A percentile compares a stretch with the other conserved stretches of the same genome.
phyloP scores from a whole-genome alignment of 2,888 invertebrate species.

The Eurois occulta region DNA sequence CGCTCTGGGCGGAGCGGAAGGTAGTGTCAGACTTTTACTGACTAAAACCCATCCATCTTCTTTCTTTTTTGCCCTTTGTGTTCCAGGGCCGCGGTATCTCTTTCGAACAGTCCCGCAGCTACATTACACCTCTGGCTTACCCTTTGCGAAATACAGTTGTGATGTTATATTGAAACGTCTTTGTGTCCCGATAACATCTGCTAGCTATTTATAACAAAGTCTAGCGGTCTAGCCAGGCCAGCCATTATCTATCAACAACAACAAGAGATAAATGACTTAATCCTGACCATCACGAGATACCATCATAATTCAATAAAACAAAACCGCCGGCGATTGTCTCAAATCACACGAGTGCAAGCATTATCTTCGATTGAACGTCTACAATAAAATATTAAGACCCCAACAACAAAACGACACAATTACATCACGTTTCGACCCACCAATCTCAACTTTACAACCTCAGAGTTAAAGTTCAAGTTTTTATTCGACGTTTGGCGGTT shows the following conservation, averaged over 20 bases:
- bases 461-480: conserved; percentile 72
- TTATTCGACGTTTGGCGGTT: conserved; percentile 52
- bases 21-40: no score
- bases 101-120: no score
- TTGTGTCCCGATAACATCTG: conserved; percentile 8
- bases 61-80: no score
- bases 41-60: no score
- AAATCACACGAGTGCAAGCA: conserved; percentile 87
- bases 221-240: conserved; percentile 23
- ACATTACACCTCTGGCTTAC: no score
- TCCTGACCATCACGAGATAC: conserved; percentile 51
- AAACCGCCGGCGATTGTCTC: conserved; percentile 85
- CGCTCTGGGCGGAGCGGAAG: no score
- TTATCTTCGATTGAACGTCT: conserved; percentile 88
- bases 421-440: conserved; percentile 61
- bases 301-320: conserved; percentile 86
- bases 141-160: no score
- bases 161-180: not conserved
- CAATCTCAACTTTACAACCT: conserved; percentile 66
- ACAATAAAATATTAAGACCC: conserved; percentile 65
- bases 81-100: no score
- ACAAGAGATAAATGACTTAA: conserved; percentile 56
- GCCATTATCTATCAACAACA: conserved; percentile 31
- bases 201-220: conserved; percentile 20
- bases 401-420: conserved; percentile 69